Evolutionary conservation across 2,113 vertebrate species (phyloP).

Genomic region (Bagarius yarrelli): DNA sequence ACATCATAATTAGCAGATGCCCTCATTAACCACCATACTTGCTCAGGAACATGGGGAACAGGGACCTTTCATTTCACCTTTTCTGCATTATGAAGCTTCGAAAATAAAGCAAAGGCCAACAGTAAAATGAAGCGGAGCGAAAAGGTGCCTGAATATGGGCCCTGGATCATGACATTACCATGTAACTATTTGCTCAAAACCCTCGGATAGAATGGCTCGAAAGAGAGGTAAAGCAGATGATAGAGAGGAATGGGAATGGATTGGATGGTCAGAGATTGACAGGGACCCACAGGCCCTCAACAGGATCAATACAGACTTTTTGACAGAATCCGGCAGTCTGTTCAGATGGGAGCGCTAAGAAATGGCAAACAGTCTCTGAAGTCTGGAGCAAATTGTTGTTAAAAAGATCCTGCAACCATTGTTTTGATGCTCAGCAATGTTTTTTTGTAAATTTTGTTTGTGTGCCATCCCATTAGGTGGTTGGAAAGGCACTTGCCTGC

Average conservation of each 20-base stretch:
- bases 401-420: no score
- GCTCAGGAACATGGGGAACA: neutral
- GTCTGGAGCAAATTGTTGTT: constrained; percentile 19
- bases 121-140: constrained; percentile 41
- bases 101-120: constrained; percentile 36
- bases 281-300: constrained; percentile 19
- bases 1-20: constrained; percentile 37
- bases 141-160: constrained; percentile 15
- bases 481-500: constrained; percentile 20
- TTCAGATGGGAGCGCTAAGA: neutral
- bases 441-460: no score
- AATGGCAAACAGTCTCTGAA: constrained; percentile 20
- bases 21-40: constrained; percentile 22
- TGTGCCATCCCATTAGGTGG: constrained; percentile 14
- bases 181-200: constrained; percentile 19
- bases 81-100: neutral
- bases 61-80: constrained; percentile 1
- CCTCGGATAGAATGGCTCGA: constrained; percentile 15
- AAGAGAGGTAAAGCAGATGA: constrained; percentile 21
- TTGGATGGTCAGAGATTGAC: constrained; percentile 37
- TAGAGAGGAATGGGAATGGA: constrained; percentile 4
- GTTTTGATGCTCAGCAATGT: no score
- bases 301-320: constrained; percentile 39
- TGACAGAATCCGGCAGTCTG: constrained; percentile 24
- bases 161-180: constrained; percentile 36